These are phyloP conservation scores for Caenorhabditis remanei DNA, from an alignment of 1,140 invertebrate genomes.

Conservation along the genomic window DNA sequence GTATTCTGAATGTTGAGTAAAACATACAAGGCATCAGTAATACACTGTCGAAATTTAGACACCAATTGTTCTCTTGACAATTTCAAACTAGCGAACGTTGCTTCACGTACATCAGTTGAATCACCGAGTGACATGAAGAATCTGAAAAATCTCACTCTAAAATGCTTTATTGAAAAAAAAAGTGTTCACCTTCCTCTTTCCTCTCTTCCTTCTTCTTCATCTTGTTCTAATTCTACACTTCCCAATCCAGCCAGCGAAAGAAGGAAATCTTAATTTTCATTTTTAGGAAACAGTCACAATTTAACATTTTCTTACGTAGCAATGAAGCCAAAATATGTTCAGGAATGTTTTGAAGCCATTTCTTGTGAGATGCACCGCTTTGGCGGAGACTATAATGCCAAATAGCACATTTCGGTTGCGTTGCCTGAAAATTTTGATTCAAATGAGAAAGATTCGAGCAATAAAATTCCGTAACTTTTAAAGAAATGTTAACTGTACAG, in stretches of 20 bases:
- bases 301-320: background rate
- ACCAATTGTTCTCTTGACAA: background rate
- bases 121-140: constrained; percentile 24
- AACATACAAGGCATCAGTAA: constrained; percentile 31
- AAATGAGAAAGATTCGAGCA: too few species aligned
- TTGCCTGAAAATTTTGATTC: background rate
- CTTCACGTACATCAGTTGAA: background rate
- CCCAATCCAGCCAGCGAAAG: background rate
- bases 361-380: background rate
- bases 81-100: background rate
- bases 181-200: too few species aligned
- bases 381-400: constrained; percentile 46
- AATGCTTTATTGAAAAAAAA: too few species aligned
- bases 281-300: background rate
- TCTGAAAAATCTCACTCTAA: background rate
- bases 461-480: too few species aligned
- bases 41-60: background rate
- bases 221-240: too few species aligned
- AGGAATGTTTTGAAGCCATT: constrained; percentile 46
- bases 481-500: too few species aligned
- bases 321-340: background rate
- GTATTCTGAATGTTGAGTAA: too few species aligned
- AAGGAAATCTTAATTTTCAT: background rate
- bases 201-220: too few species aligned
- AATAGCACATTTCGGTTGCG: background rate